A percentile compares a stretch with the other conserved stretches of the same genome.
These are phyloP conservation scores for Quadriops clusia DNA, from an alignment of 2,888 invertebrate species.

Conservation along the genomic window DNA sequence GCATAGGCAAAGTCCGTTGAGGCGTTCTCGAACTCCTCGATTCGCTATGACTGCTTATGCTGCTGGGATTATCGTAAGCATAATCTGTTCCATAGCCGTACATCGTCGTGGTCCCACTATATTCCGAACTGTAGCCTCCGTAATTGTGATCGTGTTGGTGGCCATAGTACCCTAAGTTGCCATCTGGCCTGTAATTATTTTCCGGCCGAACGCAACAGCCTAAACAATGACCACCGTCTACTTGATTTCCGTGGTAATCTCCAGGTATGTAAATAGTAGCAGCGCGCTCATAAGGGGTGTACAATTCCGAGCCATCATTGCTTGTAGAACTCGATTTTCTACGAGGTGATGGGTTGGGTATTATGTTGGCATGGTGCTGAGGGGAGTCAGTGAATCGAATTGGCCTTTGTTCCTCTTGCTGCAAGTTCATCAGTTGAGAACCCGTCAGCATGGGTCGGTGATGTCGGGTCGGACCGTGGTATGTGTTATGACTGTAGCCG, in stretches of 20 bases:
- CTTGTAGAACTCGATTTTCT: constrained; percentile 61
- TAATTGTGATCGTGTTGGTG: constrained; percentile 26
- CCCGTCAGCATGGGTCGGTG: constrained; percentile 51
- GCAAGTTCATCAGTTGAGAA: constrained; percentile 39
- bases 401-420: constrained; percentile 23
- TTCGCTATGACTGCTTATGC: constrained; percentile 36
- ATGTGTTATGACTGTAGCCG: constrained; percentile 71
- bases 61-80: constrained; percentile 47
- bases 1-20: constrained; percentile 34
- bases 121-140: constrained; percentile 32
- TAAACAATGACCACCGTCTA: constrained; percentile 25
- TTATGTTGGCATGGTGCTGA: constrained; percentile 49
- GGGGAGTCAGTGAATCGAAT: constrained; percentile 67
- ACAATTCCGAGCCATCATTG: constrained; percentile 54
- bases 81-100: constrained; percentile 38
- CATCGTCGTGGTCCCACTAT: constrained; percentile 31
- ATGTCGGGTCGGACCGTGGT: constrained; percentile 76
- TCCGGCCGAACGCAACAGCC: constrained; percentile 26
- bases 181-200: constrained; percentile 21
- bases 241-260: constrained; percentile 30
- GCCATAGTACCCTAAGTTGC: constrained; percentile 24
- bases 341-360: constrained; percentile 48
- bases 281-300: constrained; percentile 36
- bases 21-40: constrained; percentile 34
- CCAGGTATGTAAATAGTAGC: constrained; percentile 38